Conservation (phyloP, 2,797 vertebrate genomes). For the Hapalemur alaotrensis region DNA sequence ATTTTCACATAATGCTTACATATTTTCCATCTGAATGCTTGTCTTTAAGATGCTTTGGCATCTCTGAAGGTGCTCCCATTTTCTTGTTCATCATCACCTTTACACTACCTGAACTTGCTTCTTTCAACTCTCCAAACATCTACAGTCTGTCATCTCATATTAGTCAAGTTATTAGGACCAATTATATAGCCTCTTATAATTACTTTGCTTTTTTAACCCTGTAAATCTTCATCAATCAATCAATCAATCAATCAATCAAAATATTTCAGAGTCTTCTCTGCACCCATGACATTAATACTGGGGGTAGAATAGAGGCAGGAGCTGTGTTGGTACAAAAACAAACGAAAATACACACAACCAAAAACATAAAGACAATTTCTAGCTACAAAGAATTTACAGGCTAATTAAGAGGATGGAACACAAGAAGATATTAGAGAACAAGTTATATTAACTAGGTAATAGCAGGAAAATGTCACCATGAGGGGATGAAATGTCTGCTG, state of each 20-base stretch:
- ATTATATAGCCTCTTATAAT: not conserved
- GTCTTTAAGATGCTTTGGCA: not conserved
- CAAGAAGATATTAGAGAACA: not conserved
- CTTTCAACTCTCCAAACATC: not conserved
- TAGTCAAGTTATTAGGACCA: conserved; percentile 1
- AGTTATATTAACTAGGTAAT: not conserved
- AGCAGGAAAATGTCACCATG: not conserved
- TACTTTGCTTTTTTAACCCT: conserved; percentile 16
- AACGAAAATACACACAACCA: not conserved
- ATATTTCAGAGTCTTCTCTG: not conserved
- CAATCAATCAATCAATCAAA: conserved; percentile 20
- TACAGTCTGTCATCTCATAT: not conserved
- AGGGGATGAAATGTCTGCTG: not conserved
- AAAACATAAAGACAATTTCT: not conserved
- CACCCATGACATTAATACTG: not conserved
- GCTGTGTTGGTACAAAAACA: not conserved
- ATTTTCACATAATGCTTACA: conserved; percentile 26
- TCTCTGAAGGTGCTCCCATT: not conserved
- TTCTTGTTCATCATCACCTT: not conserved
- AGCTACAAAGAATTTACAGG: conserved; percentile 1
- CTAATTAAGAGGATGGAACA: conserved; percentile 12
- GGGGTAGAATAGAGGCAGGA: not conserved
- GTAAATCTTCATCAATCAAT: conserved; percentile 6
- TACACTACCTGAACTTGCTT: not conserved
- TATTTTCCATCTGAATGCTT: not conserved